Conservation (phyloP, 2,797 vertebrate genomes). For the Spheniscus humboldti region DNA sequence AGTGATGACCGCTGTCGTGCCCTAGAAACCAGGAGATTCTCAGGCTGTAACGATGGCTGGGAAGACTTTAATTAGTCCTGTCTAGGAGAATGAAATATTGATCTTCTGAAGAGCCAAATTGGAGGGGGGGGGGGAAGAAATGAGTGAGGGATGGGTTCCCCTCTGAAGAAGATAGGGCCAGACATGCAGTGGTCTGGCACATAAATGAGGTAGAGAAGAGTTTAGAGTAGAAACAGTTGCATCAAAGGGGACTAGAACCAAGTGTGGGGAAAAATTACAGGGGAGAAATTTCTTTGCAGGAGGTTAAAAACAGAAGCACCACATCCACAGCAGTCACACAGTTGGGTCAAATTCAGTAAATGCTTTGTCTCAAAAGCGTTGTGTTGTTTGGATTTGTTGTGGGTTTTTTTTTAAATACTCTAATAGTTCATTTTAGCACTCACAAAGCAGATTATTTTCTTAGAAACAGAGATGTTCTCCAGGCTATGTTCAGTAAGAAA, state of each 20-base stretch:
- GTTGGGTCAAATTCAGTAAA: neutral
- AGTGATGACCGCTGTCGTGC: neutral
- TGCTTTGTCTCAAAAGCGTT: neutral
- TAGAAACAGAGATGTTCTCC: neutral
- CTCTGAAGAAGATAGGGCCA: neutral
- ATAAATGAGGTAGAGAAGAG: neutral
- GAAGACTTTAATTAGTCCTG: neutral
- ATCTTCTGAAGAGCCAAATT: neutral
- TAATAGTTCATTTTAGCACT: neutral
- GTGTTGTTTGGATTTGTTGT: neutral
- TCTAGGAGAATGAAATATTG: neutral
- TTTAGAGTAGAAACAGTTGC: neutral
- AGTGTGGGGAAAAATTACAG: neutral
- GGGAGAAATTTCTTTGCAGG: neutral
- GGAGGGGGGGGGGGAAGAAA: accelerated
- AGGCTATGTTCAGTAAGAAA: neutral
- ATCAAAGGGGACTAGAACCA: neutral
- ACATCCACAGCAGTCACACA: neutral
- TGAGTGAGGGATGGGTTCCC: neutral
- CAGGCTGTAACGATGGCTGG: neutral
- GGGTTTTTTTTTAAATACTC: neutral
- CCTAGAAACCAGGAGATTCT: neutral
- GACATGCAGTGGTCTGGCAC: neutral
- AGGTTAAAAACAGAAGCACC: neutral
- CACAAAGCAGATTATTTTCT: neutral